A percentile compares a stretch with the other conserved stretches of the same genome.
phyloP scores from a whole-genome alignment of 2,888 invertebrate genomes.

The Acrobasis repandana region DNA sequence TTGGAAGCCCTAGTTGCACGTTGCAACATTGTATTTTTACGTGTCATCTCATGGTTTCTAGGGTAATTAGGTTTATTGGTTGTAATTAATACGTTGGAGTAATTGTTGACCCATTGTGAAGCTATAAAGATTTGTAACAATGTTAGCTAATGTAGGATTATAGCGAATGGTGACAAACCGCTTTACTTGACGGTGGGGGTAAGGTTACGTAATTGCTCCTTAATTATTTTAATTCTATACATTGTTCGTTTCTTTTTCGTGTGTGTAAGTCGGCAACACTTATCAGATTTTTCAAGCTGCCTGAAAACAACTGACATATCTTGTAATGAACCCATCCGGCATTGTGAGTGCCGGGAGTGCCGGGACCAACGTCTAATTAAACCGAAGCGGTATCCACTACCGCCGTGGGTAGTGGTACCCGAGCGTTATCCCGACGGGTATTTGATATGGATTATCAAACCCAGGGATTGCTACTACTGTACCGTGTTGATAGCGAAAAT shows the following conservation, averaged over 20 bases:
- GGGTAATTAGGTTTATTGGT: constrained; percentile 39
- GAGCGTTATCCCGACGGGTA: too few species aligned
- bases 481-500: too few species aligned
- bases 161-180: constrained; percentile 22
- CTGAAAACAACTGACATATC: too few species aligned
- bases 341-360: too few species aligned
- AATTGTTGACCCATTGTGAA: constrained; percentile 29
- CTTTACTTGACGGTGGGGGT: not conserved
- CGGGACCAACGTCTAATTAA: too few species aligned
- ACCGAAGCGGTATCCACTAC: too few species aligned
- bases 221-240: not conserved
- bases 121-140: constrained; percentile 22
- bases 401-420: too few species aligned
- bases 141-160: constrained; percentile 29
- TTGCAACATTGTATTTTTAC: constrained; percentile 50
- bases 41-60: constrained; percentile 35
- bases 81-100: constrained; percentile 38
- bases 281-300: too few species aligned
- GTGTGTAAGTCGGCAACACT: not conserved
- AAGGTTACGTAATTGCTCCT: not conserved
- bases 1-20: too few species aligned
- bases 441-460: too few species aligned
- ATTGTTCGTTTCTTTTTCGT: not conserved
- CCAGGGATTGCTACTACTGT: too few species aligned
- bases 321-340: too few species aligned